phyloP scores from a whole-genome alignment of 1,140 invertebrate species.

The Leptopilina boulardi region DNA sequence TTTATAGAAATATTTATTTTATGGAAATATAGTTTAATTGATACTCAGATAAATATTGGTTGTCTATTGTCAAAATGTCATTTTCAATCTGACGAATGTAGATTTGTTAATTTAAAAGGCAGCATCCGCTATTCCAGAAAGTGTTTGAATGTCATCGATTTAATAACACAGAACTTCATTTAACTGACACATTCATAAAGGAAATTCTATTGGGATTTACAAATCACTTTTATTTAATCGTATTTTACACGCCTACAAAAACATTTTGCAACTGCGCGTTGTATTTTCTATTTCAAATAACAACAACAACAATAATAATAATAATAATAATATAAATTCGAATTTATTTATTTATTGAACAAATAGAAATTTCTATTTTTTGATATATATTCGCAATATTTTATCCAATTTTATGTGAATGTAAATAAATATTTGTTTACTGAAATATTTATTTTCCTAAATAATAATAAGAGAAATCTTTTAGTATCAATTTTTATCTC shows the following conservation, averaged over 20 bases:
- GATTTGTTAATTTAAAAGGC: not conserved
- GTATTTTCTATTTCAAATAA: too few relatives aligned
- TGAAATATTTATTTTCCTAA: too few relatives aligned
- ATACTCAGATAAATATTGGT: too few relatives aligned
- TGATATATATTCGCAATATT: too few relatives aligned
- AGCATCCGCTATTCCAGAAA: not conserved
- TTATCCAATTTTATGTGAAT: too few relatives aligned
- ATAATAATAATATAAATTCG: not conserved
- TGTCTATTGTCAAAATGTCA: not conserved
- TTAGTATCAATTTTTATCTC: too few relatives aligned
- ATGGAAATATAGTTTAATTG: too few relatives aligned
- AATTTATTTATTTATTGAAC: not conserved
- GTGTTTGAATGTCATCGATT: slow-evolving; percentile 23
- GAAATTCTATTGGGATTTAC: not conserved
- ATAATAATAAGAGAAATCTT: too few relatives aligned
- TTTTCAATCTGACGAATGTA: slow-evolving; percentile 8
- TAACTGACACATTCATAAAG: not conserved
- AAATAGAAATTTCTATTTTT: too few relatives aligned
- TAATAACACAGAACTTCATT: slow-evolving; percentile 1
- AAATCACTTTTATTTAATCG: slow-evolving; percentile 22
- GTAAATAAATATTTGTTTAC: too few relatives aligned
- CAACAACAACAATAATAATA: not conserved
- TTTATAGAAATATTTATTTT: too few relatives aligned
- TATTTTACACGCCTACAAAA: slow-evolving; percentile 11
- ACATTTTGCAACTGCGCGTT: not conserved